Percentiles rank a stretch among this genome's conserved stretches.
Evolutionary conservation across 1,140 invertebrate species (phyloP).

Genomic region (Drusus annulatus): DNA sequence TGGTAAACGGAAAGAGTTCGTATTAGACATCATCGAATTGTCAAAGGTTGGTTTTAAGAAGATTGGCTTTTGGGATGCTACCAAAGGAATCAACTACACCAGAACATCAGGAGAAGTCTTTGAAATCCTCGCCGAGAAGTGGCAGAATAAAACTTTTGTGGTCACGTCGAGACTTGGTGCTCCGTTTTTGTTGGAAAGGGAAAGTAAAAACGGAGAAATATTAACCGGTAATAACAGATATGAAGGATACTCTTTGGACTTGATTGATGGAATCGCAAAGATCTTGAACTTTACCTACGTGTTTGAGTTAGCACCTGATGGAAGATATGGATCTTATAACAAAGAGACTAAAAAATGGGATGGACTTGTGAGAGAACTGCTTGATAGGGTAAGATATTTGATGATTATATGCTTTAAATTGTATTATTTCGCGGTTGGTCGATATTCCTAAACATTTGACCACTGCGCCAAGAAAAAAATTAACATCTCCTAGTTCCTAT

Average conservation of each 20-base stretch:
- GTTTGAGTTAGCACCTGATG: slow-evolving; percentile 80
- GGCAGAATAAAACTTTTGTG: slow-evolving; percentile 74
- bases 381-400: slow-evolving; percentile 77
- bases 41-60: slow-evolving; percentile 72
- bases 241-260: slow-evolving; percentile 80
- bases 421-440: neutral
- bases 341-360: slow-evolving; percentile 85
- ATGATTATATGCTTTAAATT: neutral
- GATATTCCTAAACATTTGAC: too few species aligned
- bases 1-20: slow-evolving; percentile 82
- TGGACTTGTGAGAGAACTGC: slow-evolving; percentile 86
- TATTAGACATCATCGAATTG: slow-evolving; percentile 85
- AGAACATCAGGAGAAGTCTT: slow-evolving; percentile 65
- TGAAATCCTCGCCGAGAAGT: slow-evolving; percentile 70
- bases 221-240: slow-evolving; percentile 70
- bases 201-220: slow-evolving; percentile 69
- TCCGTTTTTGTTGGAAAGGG: slow-evolving; percentile 81
- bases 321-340: slow-evolving; percentile 82
- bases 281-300: slow-evolving; percentile 85
- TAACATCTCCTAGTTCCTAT: too few species aligned
- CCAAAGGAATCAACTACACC: slow-evolving; percentile 68
- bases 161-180: slow-evolving; percentile 77
- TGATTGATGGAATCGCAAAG: slow-evolving; percentile 82
- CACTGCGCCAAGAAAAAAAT: too few species aligned
- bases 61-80: slow-evolving; percentile 77